These are phyloP conservation scores for Thecocarcelia acutangulata DNA, from an alignment of 2,888 invertebrate species.

Conservation along the genomic window DNA sequence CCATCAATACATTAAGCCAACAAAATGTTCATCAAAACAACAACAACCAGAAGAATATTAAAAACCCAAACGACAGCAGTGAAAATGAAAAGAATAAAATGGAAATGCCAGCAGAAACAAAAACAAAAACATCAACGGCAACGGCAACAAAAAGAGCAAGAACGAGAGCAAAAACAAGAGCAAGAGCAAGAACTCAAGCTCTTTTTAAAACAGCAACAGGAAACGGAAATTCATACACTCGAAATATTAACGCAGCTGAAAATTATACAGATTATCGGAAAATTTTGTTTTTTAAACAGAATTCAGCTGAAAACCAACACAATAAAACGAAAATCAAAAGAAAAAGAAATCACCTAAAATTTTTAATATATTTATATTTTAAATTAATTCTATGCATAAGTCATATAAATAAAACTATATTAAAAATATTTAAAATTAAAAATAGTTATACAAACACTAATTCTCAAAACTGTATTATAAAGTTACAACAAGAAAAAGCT, in stretches of 20 bases:
- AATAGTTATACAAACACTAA: conserved; percentile 19
- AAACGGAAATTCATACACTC: conserved; percentile 51
- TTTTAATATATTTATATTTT: conserved; percentile 53
- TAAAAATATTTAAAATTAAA: conserved; percentile 50
- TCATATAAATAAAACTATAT: conserved; percentile 42
- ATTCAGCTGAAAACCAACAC: conserved; percentile 29
- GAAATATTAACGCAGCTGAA: conserved; percentile 42
- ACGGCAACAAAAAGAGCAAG: neutral
- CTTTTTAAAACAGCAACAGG: conserved; percentile 46
- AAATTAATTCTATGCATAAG: conserved; percentile 51
- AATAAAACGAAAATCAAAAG: conserved; percentile 55
- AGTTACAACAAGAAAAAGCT: conserved; percentile 24
- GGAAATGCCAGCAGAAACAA: conserved; percentile 55
- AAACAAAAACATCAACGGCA: conserved; percentile 38
- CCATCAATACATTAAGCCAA: conserved; percentile 79
- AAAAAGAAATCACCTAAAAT: conserved; percentile 52
- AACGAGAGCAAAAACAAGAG: conserved; percentile 1
- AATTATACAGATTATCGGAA: neutral
- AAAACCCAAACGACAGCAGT: conserved; percentile 79
- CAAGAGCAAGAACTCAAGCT: neutral
- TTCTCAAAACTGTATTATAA: conserved; percentile 48
- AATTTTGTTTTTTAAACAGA: neutral
- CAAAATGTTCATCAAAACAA: conserved; percentile 74
- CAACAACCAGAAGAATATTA: conserved; percentile 74
- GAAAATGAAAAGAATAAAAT: conserved; percentile 76